phyloP scores from a whole-genome alignment of 2,797 vertebrate species.

The Botia kubotai region DNA sequence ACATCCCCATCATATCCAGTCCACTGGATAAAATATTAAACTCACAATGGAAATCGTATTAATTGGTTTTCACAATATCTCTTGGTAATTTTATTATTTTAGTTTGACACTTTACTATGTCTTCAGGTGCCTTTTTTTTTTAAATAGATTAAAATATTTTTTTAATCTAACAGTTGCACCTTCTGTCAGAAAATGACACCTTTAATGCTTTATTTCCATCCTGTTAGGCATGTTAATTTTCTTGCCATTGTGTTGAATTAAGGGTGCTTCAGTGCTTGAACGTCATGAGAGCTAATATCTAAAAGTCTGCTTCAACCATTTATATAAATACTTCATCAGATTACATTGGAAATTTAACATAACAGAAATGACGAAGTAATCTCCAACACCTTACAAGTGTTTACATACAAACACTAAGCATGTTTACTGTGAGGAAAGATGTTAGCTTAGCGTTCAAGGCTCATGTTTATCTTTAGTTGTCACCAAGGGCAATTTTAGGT shows the following conservation, averaged over 20 bases:
- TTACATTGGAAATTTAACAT: background rate
- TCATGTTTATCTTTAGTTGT: constrained; percentile 54
- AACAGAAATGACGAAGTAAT: constrained; percentile 11
- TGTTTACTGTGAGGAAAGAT: constrained; percentile 35
- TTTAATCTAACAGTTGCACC: background rate
- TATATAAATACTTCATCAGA: background rate
- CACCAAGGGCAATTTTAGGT: constrained; percentile 61
- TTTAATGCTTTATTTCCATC: background rate
- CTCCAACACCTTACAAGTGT: constrained; percentile 22
- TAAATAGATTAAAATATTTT: background rate
- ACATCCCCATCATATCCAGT: background rate
- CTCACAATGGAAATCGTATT: background rate
- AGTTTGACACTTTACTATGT: too few species aligned
- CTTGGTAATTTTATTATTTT: too few species aligned
- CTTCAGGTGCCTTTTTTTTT: too few species aligned
- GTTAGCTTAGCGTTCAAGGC: constrained; percentile 39
- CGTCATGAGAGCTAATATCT: too few species aligned
- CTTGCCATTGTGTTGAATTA: background rate
- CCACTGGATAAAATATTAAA: background rate
- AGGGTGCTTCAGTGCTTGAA: background rate
- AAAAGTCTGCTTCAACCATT: background rate
- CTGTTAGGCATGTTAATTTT: background rate
- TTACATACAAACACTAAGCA: constrained; percentile 42
- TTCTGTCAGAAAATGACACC: background rate
- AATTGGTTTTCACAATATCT: too few species aligned